Percentiles rank a stretch among this genome's conserved stretches.
These are phyloP conservation scores for Serranus cabrilla DNA, from an alignment of 2,797 vertebrate species.

Conservation along the genomic window DNA sequence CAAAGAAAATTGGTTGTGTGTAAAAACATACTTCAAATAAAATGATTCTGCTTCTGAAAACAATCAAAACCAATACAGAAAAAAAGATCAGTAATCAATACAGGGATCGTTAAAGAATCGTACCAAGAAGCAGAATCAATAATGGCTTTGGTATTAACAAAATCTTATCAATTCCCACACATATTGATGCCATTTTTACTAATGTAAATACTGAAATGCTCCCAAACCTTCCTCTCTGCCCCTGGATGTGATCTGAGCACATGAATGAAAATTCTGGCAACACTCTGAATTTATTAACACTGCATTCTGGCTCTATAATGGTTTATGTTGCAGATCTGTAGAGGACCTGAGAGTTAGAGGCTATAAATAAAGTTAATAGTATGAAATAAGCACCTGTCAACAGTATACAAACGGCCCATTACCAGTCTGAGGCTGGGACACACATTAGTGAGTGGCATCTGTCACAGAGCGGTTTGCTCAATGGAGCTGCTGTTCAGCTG, in stretches of 20 bases:
- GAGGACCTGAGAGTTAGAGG: conserved; percentile 12
- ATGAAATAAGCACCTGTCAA: conserved; percentile 26
- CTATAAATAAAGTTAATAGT: background rate
- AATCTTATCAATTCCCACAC: no score
- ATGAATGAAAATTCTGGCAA: conserved; percentile 6
- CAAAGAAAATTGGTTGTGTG: no score
- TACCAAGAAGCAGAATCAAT: no score
- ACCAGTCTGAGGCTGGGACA: conserved; percentile 31
- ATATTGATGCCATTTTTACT: conserved; percentile 3
- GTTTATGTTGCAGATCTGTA: background rate
- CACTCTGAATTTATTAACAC: conserved; percentile 3
- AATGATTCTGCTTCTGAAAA: no score
- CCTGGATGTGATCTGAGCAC: background rate
- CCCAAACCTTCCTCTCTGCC: background rate
- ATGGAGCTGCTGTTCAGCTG: conserved; percentile 13
- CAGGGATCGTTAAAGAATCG: no score
- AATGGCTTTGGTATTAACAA: no score
- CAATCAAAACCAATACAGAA: no score
- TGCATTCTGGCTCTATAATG: background rate
- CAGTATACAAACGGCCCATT: conserved; percentile 11
- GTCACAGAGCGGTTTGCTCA: conserved; percentile 36
- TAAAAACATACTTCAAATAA: no score
- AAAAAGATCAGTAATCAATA: no score
- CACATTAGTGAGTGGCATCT: conserved; percentile 36
- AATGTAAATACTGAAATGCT: conserved; percentile 19